A percentile compares a stretch with the other conserved stretches of the same genome.
These are phyloP conservation scores for Danio albolineatus DNA, from an alignment of 2,797 vertebrate genomes.

Conservation along the genomic window DNA sequence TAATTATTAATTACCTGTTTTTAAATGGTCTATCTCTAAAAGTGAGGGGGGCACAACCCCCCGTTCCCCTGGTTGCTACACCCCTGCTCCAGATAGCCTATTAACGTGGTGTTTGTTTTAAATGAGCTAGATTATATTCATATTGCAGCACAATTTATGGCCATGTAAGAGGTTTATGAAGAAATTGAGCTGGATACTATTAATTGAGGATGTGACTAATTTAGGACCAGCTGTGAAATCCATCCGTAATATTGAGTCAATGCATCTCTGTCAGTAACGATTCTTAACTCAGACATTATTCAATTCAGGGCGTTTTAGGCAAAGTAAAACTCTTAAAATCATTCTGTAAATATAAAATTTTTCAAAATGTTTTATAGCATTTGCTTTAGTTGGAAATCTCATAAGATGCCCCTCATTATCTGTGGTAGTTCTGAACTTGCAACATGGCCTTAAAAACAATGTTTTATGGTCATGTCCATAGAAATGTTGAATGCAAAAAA, in stretches of 20 bases:
- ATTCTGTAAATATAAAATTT: not conserved
- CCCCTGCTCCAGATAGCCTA: too few species aligned
- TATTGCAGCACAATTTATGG: not conserved
- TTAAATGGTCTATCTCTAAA: too few species aligned
- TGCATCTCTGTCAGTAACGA: not conserved
- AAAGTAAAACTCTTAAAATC: not conserved
- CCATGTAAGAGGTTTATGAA: not conserved
- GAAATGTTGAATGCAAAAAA: not conserved
- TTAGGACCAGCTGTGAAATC: not conserved
- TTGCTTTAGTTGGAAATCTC: not conserved
- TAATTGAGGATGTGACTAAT: not conserved
- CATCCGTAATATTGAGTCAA: not conserved
- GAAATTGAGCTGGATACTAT: not conserved
- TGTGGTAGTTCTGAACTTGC: not conserved
- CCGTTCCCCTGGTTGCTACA: too few species aligned
- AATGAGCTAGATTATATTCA: not conserved
- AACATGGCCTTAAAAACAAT: not conserved
- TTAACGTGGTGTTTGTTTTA: not conserved
- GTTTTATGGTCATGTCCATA: not conserved
- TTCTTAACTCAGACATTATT: not conserved
- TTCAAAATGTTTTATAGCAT: not conserved
- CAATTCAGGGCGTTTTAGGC: not conserved
- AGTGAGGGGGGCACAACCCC: too few species aligned
- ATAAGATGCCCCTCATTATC: not conserved
- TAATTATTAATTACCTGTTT: too few species aligned